Evolutionary conservation across 2,113 vertebrate genomes (phyloP), one percentile per base, ranked within the genome.

Genomic region (Trichechus manatus): DNA sequence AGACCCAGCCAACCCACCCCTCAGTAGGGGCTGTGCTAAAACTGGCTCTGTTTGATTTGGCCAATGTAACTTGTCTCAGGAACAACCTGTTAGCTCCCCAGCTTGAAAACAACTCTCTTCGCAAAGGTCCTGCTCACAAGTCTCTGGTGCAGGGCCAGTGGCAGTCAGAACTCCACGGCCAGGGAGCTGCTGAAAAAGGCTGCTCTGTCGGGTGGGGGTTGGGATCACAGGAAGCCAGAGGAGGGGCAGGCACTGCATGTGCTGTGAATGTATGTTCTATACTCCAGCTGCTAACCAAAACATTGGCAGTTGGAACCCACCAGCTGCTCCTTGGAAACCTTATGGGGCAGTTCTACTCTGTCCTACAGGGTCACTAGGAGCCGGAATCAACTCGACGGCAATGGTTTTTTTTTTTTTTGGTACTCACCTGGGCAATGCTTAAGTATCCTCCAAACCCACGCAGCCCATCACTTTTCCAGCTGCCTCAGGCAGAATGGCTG

Each of bases 71-170:
- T 79, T 50, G 61, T 89, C 85, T 94, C 0, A 0, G 81, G 53
- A 74, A 68, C 63, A 78, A 59, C 53, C 80, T 79, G 74, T 92
- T 72, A 92, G 70, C 64, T 56, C 33, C 39, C 42, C 61, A 79
- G 89, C 89, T 74, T 79, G 53, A 89, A 92, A 87, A 87, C 29
- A 36, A n/a, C 72, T 74, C 61, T 42, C 11, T 10, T 36, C 64
- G 63, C 5, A 10, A 81, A 33, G 85, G 59, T 59, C 29, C 59
- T 10, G 42, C 53, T 22, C 50, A 29, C 27, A 36, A 42, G 13
- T n/a, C 50, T 91, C 8, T 4, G 13, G 15, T 0, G 0, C 5
- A 23, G 42, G 1, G 42, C 42, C 68, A n/a, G 13, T 22, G 10
- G 66, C 9, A 56, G 70, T 31, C 20, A 22, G 44, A 66, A 7